phyloP scores from a whole-genome alignment of 1,140 invertebrate species.

The Apis dorsata region DNA sequence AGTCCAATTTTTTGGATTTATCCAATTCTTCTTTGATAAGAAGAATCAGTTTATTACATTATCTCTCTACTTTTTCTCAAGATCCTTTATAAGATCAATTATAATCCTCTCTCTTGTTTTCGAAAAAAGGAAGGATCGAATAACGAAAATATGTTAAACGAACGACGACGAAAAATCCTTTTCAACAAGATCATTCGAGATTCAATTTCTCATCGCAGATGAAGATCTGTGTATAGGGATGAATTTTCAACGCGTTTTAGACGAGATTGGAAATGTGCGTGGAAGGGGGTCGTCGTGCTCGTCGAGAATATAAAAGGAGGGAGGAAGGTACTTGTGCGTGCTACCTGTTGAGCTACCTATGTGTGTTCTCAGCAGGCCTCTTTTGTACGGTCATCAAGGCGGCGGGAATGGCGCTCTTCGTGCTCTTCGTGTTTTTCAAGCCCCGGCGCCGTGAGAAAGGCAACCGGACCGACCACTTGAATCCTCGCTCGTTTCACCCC shows the following conservation, averaged over 20 bases:
- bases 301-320: conserved; percentile 33
- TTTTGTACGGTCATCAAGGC: conserved; percentile 50
- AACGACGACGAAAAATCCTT: too few relatives aligned
- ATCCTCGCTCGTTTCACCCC: neutral
- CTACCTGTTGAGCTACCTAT: conserved; percentile 60
- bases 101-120: too few relatives aligned
- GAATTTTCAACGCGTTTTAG: conserved; percentile 9
- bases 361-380: conserved; percentile 50
- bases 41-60: too few relatives aligned
- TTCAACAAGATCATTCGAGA: too few relatives aligned
- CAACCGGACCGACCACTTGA: conserved; percentile 7
- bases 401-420: conserved; percentile 27
- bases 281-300: neutral
- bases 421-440: conserved; percentile 9
- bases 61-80: too few relatives aligned
- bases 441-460: neutral
- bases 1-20: too few relatives aligned
- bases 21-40: too few relatives aligned
- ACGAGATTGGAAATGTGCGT: neutral
- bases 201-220: too few relatives aligned
- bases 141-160: too few relatives aligned
- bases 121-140: too few relatives aligned
- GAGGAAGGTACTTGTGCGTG: conserved; percentile 22
- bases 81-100: too few relatives aligned
- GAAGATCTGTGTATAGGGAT: neutral